Conservation (phyloP, 1,140 invertebrate species). For the Macrotrachela quadricornifera region DNA sequence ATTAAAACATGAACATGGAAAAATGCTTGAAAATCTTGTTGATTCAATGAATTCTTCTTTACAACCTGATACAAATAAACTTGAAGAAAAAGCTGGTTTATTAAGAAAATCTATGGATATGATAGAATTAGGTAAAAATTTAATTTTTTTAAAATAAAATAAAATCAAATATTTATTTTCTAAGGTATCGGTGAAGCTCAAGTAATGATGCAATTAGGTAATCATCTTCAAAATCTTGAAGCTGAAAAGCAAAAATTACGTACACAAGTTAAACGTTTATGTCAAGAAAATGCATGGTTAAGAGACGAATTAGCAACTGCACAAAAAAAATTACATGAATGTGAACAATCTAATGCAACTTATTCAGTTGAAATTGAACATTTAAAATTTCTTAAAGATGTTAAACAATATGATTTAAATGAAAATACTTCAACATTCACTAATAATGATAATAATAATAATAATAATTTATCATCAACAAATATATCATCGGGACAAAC, state of each 20-base stretch:
- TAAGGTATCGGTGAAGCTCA: conserved; percentile 1
- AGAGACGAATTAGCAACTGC: conserved; percentile 88
- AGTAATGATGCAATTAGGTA: background rate
- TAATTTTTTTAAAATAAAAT: background rate
- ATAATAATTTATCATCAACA: no score
- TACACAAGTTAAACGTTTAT: conserved; percentile 67
- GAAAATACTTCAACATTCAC: no score
- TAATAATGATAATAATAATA: no score
- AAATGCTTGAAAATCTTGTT: conserved; percentile 2
- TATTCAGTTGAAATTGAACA: conserved; percentile 94
- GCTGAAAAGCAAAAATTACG: conserved; percentile 27
- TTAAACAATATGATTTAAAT: conserved; percentile 79
- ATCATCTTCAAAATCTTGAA: conserved; percentile 1
- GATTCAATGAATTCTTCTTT: background rate
- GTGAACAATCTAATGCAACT: conserved; percentile 43
- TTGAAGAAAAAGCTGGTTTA: no score
- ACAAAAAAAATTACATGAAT: conserved; percentile 69
- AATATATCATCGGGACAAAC: conserved; percentile 58
- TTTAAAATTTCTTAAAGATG: conserved; percentile 86
- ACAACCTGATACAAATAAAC: no score
- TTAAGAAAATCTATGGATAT: no score
- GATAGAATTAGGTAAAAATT: no score
- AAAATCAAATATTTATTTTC: background rate
- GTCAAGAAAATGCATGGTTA: conserved; percentile 89
- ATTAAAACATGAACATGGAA: conserved; percentile 3